Evolutionary conservation across 2,113 vertebrate genomes (phyloP).

Genomic region (Cyrtonyx montezumae): DNA sequence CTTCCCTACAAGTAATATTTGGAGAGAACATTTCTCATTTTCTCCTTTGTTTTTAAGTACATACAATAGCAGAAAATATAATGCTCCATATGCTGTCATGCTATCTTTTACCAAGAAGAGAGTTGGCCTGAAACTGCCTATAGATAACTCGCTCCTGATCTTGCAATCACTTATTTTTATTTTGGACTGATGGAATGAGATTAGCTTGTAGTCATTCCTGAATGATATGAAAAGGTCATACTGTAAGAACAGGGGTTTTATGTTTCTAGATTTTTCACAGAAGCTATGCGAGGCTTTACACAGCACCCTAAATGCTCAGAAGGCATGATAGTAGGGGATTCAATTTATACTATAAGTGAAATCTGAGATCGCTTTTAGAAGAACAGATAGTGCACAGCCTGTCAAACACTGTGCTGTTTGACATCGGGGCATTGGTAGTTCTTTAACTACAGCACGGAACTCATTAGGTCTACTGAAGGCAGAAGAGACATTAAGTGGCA

Average conservation of each 20-base stretch:
- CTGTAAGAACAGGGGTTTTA: conserved; percentile 30
- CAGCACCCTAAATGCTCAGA: conserved; percentile 22
- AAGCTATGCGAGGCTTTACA: conserved; percentile 42
- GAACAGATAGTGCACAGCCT: background rate
- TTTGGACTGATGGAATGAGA: conserved; percentile 5
- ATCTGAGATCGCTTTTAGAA: conserved; percentile 16
- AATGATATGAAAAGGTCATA: conserved; percentile 54
- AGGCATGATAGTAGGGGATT: conserved; percentile 11
- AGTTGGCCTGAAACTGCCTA: conserved; percentile 31
- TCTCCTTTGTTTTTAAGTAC: background rate
- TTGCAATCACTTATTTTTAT: conserved; percentile 9
- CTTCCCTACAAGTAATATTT: background rate
- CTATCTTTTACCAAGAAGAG: conserved; percentile 9
- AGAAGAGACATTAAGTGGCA: background rate
- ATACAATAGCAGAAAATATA: background rate
- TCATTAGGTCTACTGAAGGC: background rate
- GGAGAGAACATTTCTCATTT: background rate
- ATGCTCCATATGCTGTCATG: background rate
- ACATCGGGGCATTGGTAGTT: background rate
- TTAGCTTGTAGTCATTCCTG: conserved; percentile 37
- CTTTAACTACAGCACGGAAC: background rate
- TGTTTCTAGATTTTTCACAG: conserved; percentile 47
- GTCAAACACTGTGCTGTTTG: background rate
- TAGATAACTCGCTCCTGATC: conserved; percentile 22
- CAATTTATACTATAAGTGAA: conserved; percentile 27